A percentile compares a stretch with the other conserved stretches of the same genome.
Evolutionary conservation across 2,888 invertebrate species (phyloP).

Genomic region (Yponomeuta cagnagella): DNA sequence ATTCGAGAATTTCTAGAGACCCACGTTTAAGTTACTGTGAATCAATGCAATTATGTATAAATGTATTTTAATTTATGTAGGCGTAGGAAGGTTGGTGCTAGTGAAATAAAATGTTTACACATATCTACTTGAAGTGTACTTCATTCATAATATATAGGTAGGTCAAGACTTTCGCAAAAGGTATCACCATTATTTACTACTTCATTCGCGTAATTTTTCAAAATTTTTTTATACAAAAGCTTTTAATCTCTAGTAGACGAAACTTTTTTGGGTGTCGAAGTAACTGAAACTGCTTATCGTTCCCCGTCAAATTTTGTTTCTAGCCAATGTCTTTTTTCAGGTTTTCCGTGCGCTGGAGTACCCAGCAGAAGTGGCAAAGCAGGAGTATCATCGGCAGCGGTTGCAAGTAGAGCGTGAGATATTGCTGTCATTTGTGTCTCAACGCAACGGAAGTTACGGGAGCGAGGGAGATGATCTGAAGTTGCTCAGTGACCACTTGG

Average conservation of each 20-base stretch:
- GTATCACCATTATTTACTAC: too few relatives aligned
- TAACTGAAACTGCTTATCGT: too few relatives aligned
- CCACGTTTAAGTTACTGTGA: neutral
- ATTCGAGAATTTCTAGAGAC: slow-evolving; percentile 79
- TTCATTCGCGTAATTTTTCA: too few relatives aligned
- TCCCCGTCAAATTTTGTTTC: neutral
- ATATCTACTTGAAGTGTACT: neutral
- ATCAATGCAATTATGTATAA: neutral
- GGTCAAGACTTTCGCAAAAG: too few relatives aligned
- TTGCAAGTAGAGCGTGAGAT: slow-evolving; percentile 75
- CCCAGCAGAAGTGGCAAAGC: slow-evolving; percentile 83
- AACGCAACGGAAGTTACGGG: slow-evolving; percentile 68
- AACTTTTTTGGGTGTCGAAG: too few relatives aligned
- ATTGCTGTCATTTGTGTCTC: slow-evolving; percentile 77
- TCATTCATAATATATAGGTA: too few relatives aligned
- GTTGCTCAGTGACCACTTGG: slow-evolving; percentile 55
- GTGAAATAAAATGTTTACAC: neutral
- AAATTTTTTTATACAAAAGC: too few relatives aligned
- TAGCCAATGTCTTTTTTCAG: slow-evolving; percentile 52
- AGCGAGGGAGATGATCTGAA: slow-evolving; percentile 75
- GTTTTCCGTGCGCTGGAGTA: slow-evolving; percentile 86
- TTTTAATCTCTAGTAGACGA: too few relatives aligned
- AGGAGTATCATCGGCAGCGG: slow-evolving; percentile 76
- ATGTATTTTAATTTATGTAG: neutral
- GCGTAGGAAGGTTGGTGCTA: neutral